phyloP scores from a whole-genome alignment of 2,888 invertebrate species.

The Hofmannophila pseudospretella region DNA sequence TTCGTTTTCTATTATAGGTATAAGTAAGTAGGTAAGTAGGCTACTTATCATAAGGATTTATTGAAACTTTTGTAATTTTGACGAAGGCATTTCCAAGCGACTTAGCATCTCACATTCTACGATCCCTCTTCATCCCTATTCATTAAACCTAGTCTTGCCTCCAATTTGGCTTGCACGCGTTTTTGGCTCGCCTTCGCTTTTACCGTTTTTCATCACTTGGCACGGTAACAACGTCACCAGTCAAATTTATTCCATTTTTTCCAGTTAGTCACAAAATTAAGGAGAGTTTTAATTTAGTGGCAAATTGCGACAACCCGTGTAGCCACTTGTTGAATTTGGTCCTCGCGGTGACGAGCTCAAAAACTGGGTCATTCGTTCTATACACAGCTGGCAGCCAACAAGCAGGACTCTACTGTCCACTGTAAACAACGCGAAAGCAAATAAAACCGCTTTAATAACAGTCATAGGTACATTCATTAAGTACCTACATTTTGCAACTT shows the following conservation, averaged over 20 bases:
- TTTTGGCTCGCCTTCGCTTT: background rate
- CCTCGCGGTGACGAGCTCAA: slow-evolving; percentile 10
- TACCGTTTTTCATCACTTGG: background rate
- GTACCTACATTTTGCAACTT: too few relatives aligned
- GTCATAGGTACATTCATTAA: too few relatives aligned
- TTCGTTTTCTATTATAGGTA: too few relatives aligned
- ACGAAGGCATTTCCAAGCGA: too few relatives aligned
- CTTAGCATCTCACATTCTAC: too few relatives aligned
- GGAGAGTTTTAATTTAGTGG: background rate
- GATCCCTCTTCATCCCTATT: too few relatives aligned
- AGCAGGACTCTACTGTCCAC: background rate
- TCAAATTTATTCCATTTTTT: background rate
- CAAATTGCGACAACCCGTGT: slow-evolving; percentile 5
- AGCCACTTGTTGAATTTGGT: slow-evolving; percentile 29
- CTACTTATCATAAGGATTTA: too few relatives aligned
- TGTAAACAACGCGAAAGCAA: background rate
- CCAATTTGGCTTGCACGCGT: slow-evolving; percentile 1
- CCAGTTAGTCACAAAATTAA: background rate
- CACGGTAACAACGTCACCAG: background rate
- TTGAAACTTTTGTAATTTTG: too few relatives aligned
- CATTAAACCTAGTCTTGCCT: too few relatives aligned
- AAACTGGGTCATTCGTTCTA: slow-evolving; percentile 22
- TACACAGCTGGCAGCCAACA: background rate
- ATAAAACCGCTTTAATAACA: background rate
- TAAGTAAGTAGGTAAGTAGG: too few relatives aligned